Evolutionary conservation across 2,888 invertebrate genomes (phyloP).

Genomic region (Agrochola lychnidis): DNA sequence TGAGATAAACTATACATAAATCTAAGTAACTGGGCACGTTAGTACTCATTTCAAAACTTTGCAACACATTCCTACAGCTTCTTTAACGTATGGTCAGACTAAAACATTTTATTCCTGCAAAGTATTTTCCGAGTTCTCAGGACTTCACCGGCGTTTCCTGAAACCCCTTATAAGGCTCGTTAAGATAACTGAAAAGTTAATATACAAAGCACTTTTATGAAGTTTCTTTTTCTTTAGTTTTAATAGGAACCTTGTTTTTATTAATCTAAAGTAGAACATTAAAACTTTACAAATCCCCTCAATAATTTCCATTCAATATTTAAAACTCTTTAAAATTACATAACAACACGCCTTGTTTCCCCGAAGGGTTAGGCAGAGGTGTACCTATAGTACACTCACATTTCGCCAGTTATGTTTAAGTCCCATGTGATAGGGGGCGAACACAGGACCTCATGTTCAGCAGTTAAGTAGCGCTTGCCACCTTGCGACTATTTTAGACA

Average conservation of each 20-base stretch:
- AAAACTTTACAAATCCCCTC: too few relatives aligned
- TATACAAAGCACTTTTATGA: constrained; percentile 12
- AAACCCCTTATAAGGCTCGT: constrained; percentile 29
- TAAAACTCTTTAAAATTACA: too few relatives aligned
- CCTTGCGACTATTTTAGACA: too few relatives aligned
- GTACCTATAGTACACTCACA: too few relatives aligned
- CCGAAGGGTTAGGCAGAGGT: too few relatives aligned
- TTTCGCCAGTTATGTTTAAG: too few relatives aligned
- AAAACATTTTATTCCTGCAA: constrained; percentile 60
- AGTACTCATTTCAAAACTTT: constrained; percentile 28
- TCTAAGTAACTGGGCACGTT: background rate
- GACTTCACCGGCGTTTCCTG: constrained; percentile 25
- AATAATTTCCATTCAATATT: too few relatives aligned
- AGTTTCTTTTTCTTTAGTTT: background rate
- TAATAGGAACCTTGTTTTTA: background rate
- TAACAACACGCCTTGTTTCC: too few relatives aligned
- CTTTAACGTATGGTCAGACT: constrained; percentile 51
- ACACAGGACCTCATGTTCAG: too few relatives aligned
- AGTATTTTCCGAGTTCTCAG: constrained; percentile 51
- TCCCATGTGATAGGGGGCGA: too few relatives aligned
- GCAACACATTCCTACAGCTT: constrained; percentile 61
- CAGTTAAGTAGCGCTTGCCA: too few relatives aligned
- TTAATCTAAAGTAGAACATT: too few relatives aligned
- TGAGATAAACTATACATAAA: background rate
- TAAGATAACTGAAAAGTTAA: constrained; percentile 38